Conservation (phyloP, 2,888 invertebrate genomes). For the Oscheius sp. region DNA sequence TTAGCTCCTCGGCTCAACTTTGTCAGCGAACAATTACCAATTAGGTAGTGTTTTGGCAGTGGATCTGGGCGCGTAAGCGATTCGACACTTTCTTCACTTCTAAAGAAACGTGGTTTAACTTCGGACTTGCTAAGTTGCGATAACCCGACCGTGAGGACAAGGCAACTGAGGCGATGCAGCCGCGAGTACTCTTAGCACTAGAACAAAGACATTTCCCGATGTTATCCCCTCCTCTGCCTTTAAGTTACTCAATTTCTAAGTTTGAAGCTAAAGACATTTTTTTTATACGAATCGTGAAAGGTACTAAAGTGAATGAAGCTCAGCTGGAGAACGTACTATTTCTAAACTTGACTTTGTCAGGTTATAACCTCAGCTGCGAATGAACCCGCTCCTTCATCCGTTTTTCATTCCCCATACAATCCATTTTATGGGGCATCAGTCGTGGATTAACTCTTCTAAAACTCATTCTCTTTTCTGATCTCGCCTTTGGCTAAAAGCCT, state of each 20-base stretch:
- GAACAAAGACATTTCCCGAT: constrained; percentile 23
- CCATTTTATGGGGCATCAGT: not conserved
- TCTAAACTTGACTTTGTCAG: too few relatives aligned
- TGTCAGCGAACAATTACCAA: constrained; percentile 28
- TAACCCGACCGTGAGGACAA: constrained; percentile 28
- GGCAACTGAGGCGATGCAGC: constrained; percentile 15
- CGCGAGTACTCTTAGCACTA: not conserved
- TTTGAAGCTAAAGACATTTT: too few relatives aligned
- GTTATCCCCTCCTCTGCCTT: not conserved
- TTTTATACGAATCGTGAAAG: too few relatives aligned
- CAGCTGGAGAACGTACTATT: too few relatives aligned
- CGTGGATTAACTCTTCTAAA: not conserved
- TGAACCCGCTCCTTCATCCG: not conserved
- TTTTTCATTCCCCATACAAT: not conserved
- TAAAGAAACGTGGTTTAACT: not conserved
- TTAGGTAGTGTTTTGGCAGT: constrained; percentile 14
- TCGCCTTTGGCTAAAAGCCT: too few relatives aligned
- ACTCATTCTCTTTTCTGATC: not conserved
- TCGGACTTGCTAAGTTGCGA: not conserved
- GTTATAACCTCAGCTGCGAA: not conserved
- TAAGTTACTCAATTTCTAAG: not conserved
- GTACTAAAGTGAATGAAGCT: too few relatives aligned
- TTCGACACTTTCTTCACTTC: not conserved
- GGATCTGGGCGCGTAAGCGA: too few relatives aligned
- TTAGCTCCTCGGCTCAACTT: constrained; percentile 27